Percentiles rank a stretch among this genome's conserved stretches.
Conservation (phyloP, 2,797 vertebrate species). For the Chaetodon trifasciatus region DNA sequence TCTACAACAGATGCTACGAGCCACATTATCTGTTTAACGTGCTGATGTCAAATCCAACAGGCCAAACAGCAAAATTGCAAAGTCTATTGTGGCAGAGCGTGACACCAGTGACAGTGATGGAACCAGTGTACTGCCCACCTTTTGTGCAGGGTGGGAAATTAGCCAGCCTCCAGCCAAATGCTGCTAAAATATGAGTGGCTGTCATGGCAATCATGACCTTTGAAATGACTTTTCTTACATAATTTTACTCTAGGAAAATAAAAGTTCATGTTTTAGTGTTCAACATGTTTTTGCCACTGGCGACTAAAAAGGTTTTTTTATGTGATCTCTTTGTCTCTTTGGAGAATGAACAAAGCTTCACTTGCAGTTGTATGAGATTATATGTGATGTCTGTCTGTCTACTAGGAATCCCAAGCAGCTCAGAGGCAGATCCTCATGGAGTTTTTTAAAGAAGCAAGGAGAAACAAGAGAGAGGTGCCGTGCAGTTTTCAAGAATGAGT, state of each 20-base stretch:
- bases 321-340: background rate
- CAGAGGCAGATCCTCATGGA: constrained; percentile 98
- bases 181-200: too few relatives aligned
- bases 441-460: constrained; percentile 97
- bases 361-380: constrained; percentile 21
- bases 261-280: background rate
- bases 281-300: background rate
- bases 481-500: background rate
- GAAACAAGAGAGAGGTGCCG: constrained; percentile 97
- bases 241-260: background rate
- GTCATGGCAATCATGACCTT: background rate
- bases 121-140: too few relatives aligned
- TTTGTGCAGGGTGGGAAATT: too few relatives aligned
- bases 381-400: constrained; percentile 43
- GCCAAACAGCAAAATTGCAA: too few relatives aligned
- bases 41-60: too few relatives aligned
- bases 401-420: constrained; percentile 96
- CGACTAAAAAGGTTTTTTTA: background rate
- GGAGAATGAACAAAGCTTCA: constrained; percentile 1
- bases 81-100: too few relatives aligned
- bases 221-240: background rate
- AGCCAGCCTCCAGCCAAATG: too few relatives aligned
- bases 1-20: too few relatives aligned
- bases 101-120: too few relatives aligned
- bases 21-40: too few relatives aligned